Evolutionary conservation across 2,113 vertebrate species (phyloP).

Genomic region (Chauna torquata): DNA sequence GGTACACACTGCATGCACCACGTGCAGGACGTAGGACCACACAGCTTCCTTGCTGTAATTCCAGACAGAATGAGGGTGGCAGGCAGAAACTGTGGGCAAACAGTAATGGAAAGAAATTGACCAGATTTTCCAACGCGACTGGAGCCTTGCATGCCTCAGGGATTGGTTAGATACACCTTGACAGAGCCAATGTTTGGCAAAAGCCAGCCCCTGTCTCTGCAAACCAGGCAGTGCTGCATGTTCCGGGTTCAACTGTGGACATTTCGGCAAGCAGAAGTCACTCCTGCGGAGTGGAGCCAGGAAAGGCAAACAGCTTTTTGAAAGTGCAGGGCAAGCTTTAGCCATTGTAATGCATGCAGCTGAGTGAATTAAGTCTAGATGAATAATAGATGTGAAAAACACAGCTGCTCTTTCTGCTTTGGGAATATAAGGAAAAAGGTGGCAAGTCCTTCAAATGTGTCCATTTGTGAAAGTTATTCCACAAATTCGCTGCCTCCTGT

Average conservation of each 20-base stretch:
- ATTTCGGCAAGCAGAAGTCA: background rate
- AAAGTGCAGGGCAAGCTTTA: background rate
- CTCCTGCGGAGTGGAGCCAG: background rate
- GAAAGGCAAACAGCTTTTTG: background rate
- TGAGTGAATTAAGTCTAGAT: background rate
- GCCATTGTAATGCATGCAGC: background rate
- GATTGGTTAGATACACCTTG: background rate
- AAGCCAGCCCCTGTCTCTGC: background rate
- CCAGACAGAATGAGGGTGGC: background rate
- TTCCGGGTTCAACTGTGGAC: background rate
- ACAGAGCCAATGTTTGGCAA: background rate
- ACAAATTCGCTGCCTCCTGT: background rate
- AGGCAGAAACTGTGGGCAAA: background rate
- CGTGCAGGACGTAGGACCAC: background rate
- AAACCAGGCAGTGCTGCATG: background rate
- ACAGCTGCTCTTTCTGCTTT: background rate
- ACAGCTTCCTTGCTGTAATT: background rate
- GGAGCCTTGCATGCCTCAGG: background rate
- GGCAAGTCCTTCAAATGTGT: background rate
- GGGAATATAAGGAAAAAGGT: background rate
- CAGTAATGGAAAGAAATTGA: background rate
- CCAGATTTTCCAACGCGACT: background rate
- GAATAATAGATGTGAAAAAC: background rate
- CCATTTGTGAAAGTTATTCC: background rate
- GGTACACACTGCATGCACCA: background rate